phyloP scores from a whole-genome alignment of 2,797 vertebrate genomes.

The Chiroxiphia lanceolata region DNA sequence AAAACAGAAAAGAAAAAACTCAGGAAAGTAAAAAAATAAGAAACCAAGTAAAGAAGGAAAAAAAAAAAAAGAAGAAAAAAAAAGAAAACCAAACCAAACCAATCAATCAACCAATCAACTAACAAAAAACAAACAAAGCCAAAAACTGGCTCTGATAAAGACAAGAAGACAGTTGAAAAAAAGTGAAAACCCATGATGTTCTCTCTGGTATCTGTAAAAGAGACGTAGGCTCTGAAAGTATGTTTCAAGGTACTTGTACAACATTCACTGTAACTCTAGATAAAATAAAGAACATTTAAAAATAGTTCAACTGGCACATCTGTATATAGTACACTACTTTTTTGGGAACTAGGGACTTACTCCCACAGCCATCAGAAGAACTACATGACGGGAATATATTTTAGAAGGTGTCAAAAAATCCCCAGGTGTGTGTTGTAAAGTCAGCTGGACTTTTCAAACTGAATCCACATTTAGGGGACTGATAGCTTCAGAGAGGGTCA shows the following conservation, averaged over 20 bases:
- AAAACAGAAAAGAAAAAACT: background rate
- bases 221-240: background rate
- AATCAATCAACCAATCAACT: no score
- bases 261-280: background rate
- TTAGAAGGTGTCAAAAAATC: background rate
- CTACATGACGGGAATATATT: background rate
- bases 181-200: background rate
- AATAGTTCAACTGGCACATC: background rate
- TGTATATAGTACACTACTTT: background rate
- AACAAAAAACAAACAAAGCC: background rate
- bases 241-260: background rate
- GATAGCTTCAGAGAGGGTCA: background rate
- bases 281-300: background rate
- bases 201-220: background rate
- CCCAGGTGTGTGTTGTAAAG: fast-evolving
- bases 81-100: fast-evolving
- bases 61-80: fast-evolving
- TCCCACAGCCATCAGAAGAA: background rate
- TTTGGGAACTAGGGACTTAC: background rate
- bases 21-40: background rate
- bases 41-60: fast-evolving
- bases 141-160: background rate
- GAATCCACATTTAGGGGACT: background rate
- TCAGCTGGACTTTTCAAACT: background rate
- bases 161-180: background rate